Evolutionary conservation across 1,140 invertebrate genomes (phyloP).

Genomic region (Pachyrhynchus sulphureomaculatus): DNA sequence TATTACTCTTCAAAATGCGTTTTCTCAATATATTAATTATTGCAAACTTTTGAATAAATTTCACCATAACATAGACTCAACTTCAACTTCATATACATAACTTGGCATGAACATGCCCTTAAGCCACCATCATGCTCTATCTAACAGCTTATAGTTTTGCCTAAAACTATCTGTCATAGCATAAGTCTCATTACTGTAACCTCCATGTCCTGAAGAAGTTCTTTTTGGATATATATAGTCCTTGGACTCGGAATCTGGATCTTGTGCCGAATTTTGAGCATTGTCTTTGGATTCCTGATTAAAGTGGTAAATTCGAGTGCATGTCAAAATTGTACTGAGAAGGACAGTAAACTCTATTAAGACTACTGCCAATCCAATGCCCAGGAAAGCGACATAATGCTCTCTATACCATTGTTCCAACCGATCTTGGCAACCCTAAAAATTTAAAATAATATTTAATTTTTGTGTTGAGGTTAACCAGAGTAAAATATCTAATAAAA

Average conservation of each 20-base stretch:
- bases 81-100: conserved; percentile 38
- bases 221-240: conserved; percentile 33
- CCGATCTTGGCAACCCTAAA: conserved; percentile 67
- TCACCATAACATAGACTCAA: conserved; percentile 48
- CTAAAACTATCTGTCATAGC: conserved; percentile 46
- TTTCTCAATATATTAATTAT: too few species aligned
- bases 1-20: too few species aligned
- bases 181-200: conserved; percentile 47
- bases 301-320: conserved; percentile 56
- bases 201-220: conserved; percentile 22
- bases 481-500: background rate
- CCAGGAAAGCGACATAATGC: conserved; percentile 71
- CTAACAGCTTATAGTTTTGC: conserved; percentile 47
- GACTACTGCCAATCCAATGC: conserved; percentile 64
- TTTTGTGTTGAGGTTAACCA: background rate
- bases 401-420: conserved; percentile 77
- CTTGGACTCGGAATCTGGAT: conserved; percentile 1
- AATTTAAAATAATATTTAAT: too few species aligned
- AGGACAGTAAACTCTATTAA: conserved; percentile 69
- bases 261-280: conserved; percentile 19
- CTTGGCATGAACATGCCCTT: conserved; percentile 31
- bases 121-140: conserved; percentile 45
- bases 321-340: conserved; percentile 68
- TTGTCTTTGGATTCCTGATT: conserved; percentile 41
- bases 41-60: too few species aligned